Base-by-base conservation (phyloP, 2,113 vertebrate species). In the Typhlomys cinereus region DNA sequence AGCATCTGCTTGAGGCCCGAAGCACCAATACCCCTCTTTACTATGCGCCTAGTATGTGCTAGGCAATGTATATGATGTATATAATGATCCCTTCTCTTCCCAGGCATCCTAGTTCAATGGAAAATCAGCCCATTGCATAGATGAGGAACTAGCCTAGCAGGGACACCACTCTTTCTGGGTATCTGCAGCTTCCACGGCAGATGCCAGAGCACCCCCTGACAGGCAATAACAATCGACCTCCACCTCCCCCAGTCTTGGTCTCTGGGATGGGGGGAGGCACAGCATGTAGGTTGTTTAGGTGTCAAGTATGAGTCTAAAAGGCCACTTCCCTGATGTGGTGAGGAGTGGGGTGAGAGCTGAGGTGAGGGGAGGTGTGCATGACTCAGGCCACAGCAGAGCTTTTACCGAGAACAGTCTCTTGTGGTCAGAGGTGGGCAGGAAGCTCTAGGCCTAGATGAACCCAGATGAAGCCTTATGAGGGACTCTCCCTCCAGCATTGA, bases 231-330 rank as follows among this genome's bases (percentile, higher is more conserved):
- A 8, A 69, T n/a, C 23, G 17, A 5, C 41, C n/a, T 25, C 85
- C 73, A 46, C 52, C 41, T 44, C 73, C 62, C 27, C 1, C 5
- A 20, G 34, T 7, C 41, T 31, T 93, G 59, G 61, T 67, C 59
- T 80, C 44, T 66, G 41, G n/a, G n/a, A n/a, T 62, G n/a, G 31
- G 52, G 31, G 20, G 7, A 31, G 66, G 62, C 59, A n/a, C 29
- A 21, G 39, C n/a, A 62, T 1, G 4, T 50, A n/a, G 66, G 39
- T 36, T 44, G 23, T n/a, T 44, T 76, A 5, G 5, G 66, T 89
- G 66, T 92, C 36, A 93, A 86, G 50, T 10, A 44, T 25, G 44
- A 11, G 78, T 90, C 73, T 54, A 71, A 85, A 90, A 88, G 66
- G 41, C 64, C 44, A 61, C 15, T 86, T 86, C 76, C 59, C 39